Conservation (phyloP, 2,888 invertebrate genomes). For the Cerceris rybyensis region DNA sequence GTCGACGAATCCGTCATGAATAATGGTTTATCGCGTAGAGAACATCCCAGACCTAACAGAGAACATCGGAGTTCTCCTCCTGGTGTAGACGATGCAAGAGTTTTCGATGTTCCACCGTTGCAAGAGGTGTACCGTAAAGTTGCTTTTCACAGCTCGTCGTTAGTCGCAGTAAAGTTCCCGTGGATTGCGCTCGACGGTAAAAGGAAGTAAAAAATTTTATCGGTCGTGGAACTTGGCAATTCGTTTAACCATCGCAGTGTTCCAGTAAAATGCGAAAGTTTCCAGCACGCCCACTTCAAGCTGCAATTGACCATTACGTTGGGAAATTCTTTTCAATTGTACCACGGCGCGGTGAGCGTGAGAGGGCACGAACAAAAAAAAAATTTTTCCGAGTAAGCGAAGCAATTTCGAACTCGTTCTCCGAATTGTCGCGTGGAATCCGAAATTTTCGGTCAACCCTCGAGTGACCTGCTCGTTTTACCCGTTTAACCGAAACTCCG, state of each 20-base stretch:
- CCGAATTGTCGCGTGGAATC: neutral
- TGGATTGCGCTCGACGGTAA: constrained; percentile 37
- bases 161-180: constrained; percentile 35
- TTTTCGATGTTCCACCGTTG: neutral
- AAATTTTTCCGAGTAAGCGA: constrained; percentile 20
- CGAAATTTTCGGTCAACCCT: neutral
- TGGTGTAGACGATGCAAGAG: neutral
- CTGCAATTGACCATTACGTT: constrained; percentile 37
- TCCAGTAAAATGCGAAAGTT: constrained; percentile 31
- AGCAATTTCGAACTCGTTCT: neutral
- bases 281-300: constrained; percentile 12
- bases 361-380: neutral
- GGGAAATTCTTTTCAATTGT: constrained; percentile 28
- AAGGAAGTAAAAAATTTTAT: constrained; percentile 34
- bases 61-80: neutral
- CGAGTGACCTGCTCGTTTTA: neutral
- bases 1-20: no score
- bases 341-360: constrained; percentile 17
- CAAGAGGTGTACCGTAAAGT: constrained; percentile 28
- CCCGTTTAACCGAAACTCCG: neutral
- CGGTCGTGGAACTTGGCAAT: constrained; percentile 46
- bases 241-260: constrained; percentile 41
- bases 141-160: constrained; percentile 37
- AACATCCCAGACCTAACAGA: no score
- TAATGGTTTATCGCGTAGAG: no score